Evolutionary conservation across 2,113 vertebrate genomes (phyloP).

Genomic region (Clinocottus analis): DNA sequence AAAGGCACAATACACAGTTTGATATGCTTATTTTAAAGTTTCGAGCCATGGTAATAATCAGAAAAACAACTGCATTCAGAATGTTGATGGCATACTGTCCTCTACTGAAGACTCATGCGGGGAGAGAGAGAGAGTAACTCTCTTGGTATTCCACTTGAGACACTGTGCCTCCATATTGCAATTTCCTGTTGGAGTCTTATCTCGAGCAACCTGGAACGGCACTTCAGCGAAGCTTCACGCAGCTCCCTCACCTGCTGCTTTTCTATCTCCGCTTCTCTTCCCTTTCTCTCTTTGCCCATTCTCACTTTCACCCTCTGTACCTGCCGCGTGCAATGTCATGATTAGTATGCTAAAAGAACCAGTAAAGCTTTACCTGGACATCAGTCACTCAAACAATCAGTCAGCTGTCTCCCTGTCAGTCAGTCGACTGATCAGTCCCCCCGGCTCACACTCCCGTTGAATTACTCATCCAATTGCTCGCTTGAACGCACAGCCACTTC

Average conservation of each 20-base stretch:
- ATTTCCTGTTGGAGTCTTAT: slow-evolving; percentile 79
- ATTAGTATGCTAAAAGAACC: slow-evolving; percentile 66
- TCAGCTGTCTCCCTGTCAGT: slow-evolving; percentile 59
- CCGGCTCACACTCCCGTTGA: slow-evolving; percentile 7
- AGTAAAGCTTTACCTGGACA: slow-evolving; percentile 44
- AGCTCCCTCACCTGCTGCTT: slow-evolving; percentile 49
- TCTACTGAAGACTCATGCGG: slow-evolving; percentile 19
- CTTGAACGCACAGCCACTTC: slow-evolving; percentile 24
- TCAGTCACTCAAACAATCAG: slow-evolving; percentile 63
- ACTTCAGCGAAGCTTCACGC: slow-evolving; percentile 53
- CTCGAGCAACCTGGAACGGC: slow-evolving; percentile 61
- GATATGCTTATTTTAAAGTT: slow-evolving; percentile 42
- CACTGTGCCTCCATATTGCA: slow-evolving; percentile 65
- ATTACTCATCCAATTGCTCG: slow-evolving; percentile 50
- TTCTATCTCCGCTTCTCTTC: slow-evolving; percentile 45
- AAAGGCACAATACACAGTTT: slow-evolving; percentile 32
- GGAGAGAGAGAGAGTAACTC: slow-evolving; percentile 14
- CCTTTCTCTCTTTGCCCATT: not conserved
- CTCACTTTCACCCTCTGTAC: slow-evolving; percentile 9
- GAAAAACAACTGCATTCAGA: slow-evolving; percentile 34
- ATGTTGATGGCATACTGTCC: slow-evolving; percentile 34
- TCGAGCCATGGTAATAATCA: slow-evolving; percentile 39
- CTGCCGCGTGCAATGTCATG: slow-evolving; percentile 36
- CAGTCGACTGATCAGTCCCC: slow-evolving; percentile 33
- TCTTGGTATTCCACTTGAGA: slow-evolving; percentile 74